Conservation (phyloP, 1,140 invertebrate genomes). For the Lanistes nyassanus region DNA sequence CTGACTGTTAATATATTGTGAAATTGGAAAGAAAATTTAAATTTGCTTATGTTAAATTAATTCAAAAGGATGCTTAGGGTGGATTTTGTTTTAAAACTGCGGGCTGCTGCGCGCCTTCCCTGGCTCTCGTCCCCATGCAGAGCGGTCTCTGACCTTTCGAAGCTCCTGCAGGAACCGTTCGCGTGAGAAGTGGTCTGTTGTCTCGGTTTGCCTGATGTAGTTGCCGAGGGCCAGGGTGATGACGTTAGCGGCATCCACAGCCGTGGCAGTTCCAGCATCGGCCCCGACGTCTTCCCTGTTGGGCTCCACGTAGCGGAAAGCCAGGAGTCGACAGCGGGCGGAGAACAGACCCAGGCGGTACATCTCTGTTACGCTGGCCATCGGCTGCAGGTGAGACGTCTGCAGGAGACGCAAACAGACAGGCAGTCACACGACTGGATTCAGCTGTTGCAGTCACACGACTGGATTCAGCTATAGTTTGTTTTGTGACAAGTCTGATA, state of each 20-base stretch:
- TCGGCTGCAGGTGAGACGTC: slow-evolving; percentile 42
- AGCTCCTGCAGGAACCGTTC: slow-evolving; percentile 39
- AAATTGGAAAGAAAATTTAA: too few species aligned
- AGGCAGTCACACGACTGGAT: background rate
- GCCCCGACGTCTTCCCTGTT: background rate
- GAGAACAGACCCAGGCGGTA: slow-evolving; percentile 49
- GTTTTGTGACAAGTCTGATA: background rate
- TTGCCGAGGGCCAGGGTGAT: slow-evolving; percentile 44
- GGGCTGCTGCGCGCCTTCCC: too few species aligned
- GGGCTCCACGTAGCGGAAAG: slow-evolving; percentile 53
- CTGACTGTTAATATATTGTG: background rate
- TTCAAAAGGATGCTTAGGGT: too few species aligned
- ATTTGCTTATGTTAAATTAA: too few species aligned
- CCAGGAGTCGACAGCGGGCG: slow-evolving; percentile 47
- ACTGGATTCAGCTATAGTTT: too few species aligned
- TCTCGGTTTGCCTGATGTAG: slow-evolving; percentile 31
- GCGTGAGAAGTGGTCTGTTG: slow-evolving; percentile 26
- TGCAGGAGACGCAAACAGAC: slow-evolving; percentile 11
- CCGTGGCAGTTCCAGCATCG: slow-evolving; percentile 36
- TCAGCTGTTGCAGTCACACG: too few species aligned
- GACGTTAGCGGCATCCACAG: slow-evolving; percentile 44
- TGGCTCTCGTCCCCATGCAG: background rate
- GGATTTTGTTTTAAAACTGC: too few species aligned
- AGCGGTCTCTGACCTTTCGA: slow-evolving; percentile 35
- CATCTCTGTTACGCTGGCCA: slow-evolving; percentile 45